Evolutionary conservation across 2,888 invertebrate species (phyloP).

Genomic region (Tipula unca): DNA sequence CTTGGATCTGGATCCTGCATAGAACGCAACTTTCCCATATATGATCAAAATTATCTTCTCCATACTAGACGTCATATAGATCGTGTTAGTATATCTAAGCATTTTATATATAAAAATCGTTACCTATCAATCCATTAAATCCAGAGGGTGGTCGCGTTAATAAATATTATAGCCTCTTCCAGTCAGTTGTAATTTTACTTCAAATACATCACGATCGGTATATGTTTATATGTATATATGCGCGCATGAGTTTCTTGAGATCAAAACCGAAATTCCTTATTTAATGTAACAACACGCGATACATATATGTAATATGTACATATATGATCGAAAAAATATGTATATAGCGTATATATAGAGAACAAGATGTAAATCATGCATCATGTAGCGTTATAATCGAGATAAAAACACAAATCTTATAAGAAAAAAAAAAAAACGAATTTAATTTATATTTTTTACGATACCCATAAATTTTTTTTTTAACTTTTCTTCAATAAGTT

Average conservation of each 20-base stretch:
- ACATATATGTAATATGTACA: not conserved
- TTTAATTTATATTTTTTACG: not conserved
- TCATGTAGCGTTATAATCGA: conserved; percentile 14
- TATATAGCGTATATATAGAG: not conserved
- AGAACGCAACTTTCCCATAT: not conserved
- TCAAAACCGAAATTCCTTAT: not conserved
- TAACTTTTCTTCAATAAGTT: not conserved
- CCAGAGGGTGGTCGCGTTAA: not conserved
- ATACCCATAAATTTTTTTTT: not conserved
- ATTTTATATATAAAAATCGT: not conserved
- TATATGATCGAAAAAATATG: not conserved
- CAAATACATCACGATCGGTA: not conserved
- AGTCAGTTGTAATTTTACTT: not conserved
- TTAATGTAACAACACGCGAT: not conserved
- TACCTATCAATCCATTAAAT: not conserved
- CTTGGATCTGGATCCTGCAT: too few species aligned
- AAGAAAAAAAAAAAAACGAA: not conserved
- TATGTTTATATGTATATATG: too few species aligned
- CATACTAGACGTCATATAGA: not conserved
- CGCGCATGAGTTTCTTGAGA: not conserved
- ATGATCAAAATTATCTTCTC: too few species aligned
- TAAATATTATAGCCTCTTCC: not conserved
- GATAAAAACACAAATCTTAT: conserved; percentile 14
- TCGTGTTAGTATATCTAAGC: not conserved
- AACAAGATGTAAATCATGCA: conserved; percentile 8